These are phyloP conservation scores for Lycaena phlaeas DNA, from an alignment of 2,888 invertebrate genomes.

Conservation along the genomic window DNA sequence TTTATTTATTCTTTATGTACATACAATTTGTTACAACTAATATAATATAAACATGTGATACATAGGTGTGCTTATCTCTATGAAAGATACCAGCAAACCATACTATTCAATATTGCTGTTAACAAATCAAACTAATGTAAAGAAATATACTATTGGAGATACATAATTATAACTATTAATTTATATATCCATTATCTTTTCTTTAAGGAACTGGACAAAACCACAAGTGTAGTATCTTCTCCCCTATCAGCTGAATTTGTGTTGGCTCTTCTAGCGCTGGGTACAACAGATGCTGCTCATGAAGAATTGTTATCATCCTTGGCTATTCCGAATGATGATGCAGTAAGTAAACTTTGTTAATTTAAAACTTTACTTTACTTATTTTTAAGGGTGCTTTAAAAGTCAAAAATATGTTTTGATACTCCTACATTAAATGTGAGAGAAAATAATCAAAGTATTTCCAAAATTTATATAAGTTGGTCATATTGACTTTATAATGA, in stretches of 20 bases:
- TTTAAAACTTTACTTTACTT: too few species aligned
- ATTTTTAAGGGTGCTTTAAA: too few species aligned
- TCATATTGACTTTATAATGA: too few species aligned
- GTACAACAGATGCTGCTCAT: slow-evolving; percentile 46
- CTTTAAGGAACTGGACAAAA: slow-evolving; percentile 49
- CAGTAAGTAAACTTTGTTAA: slow-evolving; percentile 47
- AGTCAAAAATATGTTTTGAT: too few species aligned
- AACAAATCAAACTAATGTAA: neutral
- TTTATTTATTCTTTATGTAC: too few species aligned
- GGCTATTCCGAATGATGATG: slow-evolving; percentile 41
- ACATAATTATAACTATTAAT: neutral
- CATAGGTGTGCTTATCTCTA: too few species aligned
- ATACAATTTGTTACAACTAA: too few species aligned
- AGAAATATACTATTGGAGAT: neutral
- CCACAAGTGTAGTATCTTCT: slow-evolving; percentile 57
- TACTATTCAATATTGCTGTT: neutral
- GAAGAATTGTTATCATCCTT: slow-evolving; percentile 42
- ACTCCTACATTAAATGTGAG: too few species aligned
- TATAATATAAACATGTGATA: too few species aligned
- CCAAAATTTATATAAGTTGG: too few species aligned
- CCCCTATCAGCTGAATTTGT: slow-evolving; percentile 64
- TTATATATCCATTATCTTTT: neutral
- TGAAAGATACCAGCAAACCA: too few species aligned
- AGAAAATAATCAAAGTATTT: too few species aligned
- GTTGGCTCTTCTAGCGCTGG: slow-evolving; percentile 52